Evolutionary conservation across 1,140 invertebrate species (phyloP).

Genomic region (Nautilus pompilius): DNA sequence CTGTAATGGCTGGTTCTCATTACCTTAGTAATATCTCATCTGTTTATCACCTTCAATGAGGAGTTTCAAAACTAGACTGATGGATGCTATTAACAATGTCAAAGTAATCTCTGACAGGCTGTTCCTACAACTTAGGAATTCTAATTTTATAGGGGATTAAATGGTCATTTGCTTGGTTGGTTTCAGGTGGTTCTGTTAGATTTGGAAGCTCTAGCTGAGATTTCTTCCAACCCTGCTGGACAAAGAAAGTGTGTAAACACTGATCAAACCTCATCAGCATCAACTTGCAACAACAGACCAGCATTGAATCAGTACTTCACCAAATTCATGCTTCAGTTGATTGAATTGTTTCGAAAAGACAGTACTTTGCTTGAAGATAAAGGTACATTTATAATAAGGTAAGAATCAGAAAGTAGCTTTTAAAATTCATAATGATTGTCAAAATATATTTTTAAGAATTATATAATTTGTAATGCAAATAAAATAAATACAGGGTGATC

Average conservation of each 20-base stretch:
- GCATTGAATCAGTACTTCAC: slow-evolving; percentile 68
- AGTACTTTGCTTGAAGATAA: slow-evolving; percentile 83
- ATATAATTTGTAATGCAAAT: too few species aligned
- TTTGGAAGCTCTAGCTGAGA: slow-evolving; percentile 85
- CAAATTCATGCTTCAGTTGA: slow-evolving; percentile 81
- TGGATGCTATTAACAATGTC: too few species aligned
- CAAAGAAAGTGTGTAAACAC: slow-evolving; percentile 2
- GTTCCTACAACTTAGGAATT: too few species aligned
- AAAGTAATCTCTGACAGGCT: too few species aligned
- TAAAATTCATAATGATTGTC: not conserved
- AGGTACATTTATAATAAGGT: slow-evolving; percentile 94
- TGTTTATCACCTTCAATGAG: too few species aligned
- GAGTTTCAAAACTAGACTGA: too few species aligned
- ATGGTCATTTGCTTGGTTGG: not conserved
- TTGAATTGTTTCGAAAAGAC: slow-evolving; percentile 83
- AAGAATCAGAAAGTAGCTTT: slow-evolving; percentile 10
- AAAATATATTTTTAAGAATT: too few species aligned
- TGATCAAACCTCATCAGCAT: slow-evolving; percentile 1
- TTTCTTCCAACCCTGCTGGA: slow-evolving; percentile 61
- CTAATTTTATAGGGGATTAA: too few species aligned
- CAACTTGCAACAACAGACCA: slow-evolving; percentile 4
- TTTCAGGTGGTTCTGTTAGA: slow-evolving; percentile 77
- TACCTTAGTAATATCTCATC: too few species aligned
- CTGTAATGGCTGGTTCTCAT: too few species aligned
- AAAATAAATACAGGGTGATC: too few species aligned